phyloP scores from a whole-genome alignment of 2,888 invertebrate genomes.

The Cataglyphis albicans region DNA sequence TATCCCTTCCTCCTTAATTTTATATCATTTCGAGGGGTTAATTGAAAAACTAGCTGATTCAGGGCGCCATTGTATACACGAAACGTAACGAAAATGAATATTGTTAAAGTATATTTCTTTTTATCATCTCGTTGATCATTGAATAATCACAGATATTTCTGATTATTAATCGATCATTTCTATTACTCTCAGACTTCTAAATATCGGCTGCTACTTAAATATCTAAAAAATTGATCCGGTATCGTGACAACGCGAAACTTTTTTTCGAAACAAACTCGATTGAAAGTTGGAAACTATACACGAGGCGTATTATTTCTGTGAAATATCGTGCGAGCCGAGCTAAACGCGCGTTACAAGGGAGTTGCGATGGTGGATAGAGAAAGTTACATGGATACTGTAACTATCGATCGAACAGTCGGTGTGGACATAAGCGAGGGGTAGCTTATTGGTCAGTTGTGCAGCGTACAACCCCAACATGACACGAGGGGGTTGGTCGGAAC shows the following conservation, averaged over 20 bases:
- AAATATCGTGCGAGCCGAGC: conserved; percentile 58
- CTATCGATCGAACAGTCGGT: conserved; percentile 80
- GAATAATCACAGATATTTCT: not conserved
- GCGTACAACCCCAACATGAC: conserved; percentile 78
- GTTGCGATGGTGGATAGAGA: conserved; percentile 59
- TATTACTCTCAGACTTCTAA: not conserved
- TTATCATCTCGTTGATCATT: not conserved
- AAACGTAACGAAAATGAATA: not conserved
- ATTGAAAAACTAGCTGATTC: conserved; percentile 57
- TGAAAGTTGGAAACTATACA: conserved; percentile 44
- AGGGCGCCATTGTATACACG: not conserved
- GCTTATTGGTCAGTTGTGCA: conserved; percentile 85
- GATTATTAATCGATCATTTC: not conserved
- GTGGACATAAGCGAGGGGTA: conserved; percentile 79
- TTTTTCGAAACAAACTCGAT: conserved; percentile 45
- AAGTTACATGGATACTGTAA: conserved; percentile 76
- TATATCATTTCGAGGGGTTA: conserved; percentile 57
- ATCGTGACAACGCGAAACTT: conserved; percentile 55
- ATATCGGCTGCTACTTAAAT: conserved; percentile 31
- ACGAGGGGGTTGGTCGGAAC: conserved; percentile 75
- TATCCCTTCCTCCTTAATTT: conserved; percentile 44
- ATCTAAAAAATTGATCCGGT: conserved; percentile 46
- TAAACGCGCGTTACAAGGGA: conserved; percentile 27
- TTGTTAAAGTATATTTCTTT: not conserved
- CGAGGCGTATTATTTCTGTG: conserved; percentile 61